Percentiles rank a stretch among this genome's conserved stretches.
Conservation (phyloP, 2,888 invertebrate species). For the Strigamia maritima region DNA sequence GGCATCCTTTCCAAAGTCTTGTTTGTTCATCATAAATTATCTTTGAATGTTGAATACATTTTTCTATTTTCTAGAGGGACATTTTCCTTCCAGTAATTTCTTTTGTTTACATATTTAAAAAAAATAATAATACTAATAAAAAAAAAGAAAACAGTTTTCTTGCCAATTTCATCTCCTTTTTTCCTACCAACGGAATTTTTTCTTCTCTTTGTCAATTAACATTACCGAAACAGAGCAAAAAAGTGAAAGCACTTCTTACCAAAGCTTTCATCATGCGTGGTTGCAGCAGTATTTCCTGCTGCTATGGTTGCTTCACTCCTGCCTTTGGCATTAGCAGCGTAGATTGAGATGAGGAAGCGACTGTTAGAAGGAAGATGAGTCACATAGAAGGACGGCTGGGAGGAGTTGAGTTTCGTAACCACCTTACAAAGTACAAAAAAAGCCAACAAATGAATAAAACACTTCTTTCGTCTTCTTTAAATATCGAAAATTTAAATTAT, state of each 20-base stretch:
- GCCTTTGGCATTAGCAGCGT: slow-evolving; percentile 40
- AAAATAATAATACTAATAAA: background rate
- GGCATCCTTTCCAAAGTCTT: background rate
- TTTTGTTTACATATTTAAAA: background rate
- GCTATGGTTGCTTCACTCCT: slow-evolving; percentile 37
- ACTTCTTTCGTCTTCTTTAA: background rate
- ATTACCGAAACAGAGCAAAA: background rate
- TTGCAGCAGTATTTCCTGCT: slow-evolving; percentile 27
- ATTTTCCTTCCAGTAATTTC: background rate
- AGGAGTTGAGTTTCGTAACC: slow-evolving; percentile 29
- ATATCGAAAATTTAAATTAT: background rate
- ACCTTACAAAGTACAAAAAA: background rate
- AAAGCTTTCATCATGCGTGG: slow-evolving; percentile 26
- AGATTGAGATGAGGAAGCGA: slow-evolving; percentile 39
- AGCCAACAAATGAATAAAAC: background rate
- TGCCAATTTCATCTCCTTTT: background rate
- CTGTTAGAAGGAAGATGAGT: slow-evolving; percentile 40
- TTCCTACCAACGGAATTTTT: background rate
- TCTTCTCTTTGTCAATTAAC: background rate
- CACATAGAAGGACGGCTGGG: slow-evolving; percentile 38
- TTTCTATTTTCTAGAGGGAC: background rate
- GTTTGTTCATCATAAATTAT: background rate
- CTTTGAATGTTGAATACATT: background rate
- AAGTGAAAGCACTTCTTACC: slow-evolving; percentile 20
- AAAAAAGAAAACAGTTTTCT: too few species aligned